Percentiles rank a stretch among this genome's conserved stretches.
These are phyloP conservation scores for Pemphredon lugubris DNA, from an alignment of 2,888 invertebrate genomes.

Conservation along the genomic window DNA sequence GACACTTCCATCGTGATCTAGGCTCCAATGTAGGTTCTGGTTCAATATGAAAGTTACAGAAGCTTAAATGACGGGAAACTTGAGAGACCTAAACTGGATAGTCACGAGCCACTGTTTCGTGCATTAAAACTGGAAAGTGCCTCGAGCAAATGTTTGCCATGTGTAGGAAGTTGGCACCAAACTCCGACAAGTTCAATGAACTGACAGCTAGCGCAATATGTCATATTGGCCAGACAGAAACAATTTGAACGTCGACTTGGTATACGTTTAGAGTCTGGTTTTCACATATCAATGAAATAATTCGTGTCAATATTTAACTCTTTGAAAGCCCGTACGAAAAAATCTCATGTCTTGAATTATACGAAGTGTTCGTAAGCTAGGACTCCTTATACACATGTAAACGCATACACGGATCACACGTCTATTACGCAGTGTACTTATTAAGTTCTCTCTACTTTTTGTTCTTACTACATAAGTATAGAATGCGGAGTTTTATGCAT, in stretches of 20 bases:
- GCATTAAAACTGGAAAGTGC: constrained; percentile 17
- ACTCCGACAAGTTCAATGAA: constrained; percentile 7
- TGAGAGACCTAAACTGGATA: constrained; percentile 25
- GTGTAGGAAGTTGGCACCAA: constrained; percentile 9
- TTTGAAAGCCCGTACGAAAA: not conserved
- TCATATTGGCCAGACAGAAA: not conserved
- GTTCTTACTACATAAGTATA: no score
- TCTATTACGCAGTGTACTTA: no score
- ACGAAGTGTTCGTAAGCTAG: constrained; percentile 5
- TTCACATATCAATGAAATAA: not conserved
- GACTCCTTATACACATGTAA: no score
- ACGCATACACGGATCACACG: no score
- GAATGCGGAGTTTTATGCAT: no score
- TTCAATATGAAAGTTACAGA: constrained; percentile 11
- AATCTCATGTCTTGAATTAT: not conserved
- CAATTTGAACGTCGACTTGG: constrained; percentile 8
- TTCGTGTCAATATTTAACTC: constrained; percentile 17
- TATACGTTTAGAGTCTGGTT: not conserved
- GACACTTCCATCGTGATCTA: not conserved
- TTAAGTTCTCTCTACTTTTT: not conserved
- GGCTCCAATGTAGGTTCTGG: not conserved
- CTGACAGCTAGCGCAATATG: constrained; percentile 4
- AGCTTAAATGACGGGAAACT: constrained; percentile 18
- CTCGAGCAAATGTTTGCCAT: constrained; percentile 22
- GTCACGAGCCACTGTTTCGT: constrained; percentile 21